Evolutionary conservation across 2,888 invertebrate species (phyloP).

Genomic region (Macrophya alboannulata): DNA sequence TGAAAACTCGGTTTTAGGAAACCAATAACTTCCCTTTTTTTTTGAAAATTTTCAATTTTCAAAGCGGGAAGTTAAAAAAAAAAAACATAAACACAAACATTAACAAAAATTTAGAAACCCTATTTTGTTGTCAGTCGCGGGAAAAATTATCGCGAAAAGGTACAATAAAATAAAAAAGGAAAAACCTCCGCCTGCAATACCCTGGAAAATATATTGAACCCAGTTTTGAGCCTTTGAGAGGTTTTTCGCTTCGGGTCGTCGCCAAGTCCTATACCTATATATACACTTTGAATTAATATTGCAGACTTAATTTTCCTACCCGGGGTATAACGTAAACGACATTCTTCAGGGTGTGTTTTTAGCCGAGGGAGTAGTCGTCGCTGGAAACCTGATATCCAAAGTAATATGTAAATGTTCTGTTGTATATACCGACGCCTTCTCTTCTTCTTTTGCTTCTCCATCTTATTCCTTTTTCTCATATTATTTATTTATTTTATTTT

Average conservation of each 20-base stretch:
- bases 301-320: conserved; percentile 73
- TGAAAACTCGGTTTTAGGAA: no score
- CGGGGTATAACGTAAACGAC: conserved; percentile 59
- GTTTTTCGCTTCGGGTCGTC: neutral
- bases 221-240: neutral
- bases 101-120: no score
- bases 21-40: no score
- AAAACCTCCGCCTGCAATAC: neutral
- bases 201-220: neutral
- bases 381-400: conserved; percentile 22
- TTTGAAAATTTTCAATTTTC: no score
- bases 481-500: conserved; percentile 8
- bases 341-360: conserved; percentile 34
- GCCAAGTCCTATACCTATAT: neutral
- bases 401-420: conserved; percentile 43
- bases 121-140: no score
- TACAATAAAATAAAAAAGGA: neutral
- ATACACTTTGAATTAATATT: conserved; percentile 71
- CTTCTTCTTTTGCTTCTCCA: neutral
- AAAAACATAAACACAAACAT: no score
- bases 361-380: neutral
- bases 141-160: no score
- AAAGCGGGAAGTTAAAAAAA: no score
- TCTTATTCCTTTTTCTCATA: neutral
- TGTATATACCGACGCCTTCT: neutral